Percentiles rank a stretch among this genome's conserved stretches.
Conservation (phyloP, 30 jellyfish, hydroid and myxozoan genomes). For the Aurelia aurita region DNA sequence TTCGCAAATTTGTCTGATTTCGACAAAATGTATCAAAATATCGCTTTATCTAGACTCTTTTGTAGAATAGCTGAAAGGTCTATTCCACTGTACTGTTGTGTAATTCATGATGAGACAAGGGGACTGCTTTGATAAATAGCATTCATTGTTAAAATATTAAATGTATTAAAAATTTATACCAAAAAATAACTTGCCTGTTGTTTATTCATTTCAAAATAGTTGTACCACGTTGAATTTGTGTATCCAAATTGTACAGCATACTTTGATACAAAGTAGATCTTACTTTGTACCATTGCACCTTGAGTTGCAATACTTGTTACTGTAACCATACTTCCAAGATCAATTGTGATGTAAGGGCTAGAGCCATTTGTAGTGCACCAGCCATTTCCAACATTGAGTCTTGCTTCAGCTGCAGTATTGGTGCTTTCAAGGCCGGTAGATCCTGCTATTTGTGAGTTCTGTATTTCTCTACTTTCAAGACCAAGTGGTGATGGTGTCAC, state of each 20-base stretch:
- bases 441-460: neutral
- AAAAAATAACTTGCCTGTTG: constrained; percentile 3
- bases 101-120: no score
- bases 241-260: constrained; percentile 36
- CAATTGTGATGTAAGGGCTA: constrained; percentile 5
- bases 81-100: no score
- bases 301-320: constrained; percentile 50
- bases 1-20: no score
- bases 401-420: constrained; percentile 23
- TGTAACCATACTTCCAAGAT: constrained; percentile 30
- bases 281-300: constrained; percentile 25
- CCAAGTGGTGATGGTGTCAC: constrained; percentile 21
- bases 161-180: no score
- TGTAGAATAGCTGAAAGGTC: no score
- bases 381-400: constrained; percentile 40
- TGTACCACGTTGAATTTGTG: constrained; percentile 17
- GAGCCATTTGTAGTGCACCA: constrained; percentile 35
- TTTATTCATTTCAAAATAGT: neutral
- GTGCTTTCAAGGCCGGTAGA: neutral
- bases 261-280: constrained; percentile 1
- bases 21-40: no score
- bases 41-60: no score
- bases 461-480: neutral
- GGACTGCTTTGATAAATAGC: no score
- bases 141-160: no score